Conservation (phyloP, 2,113 vertebrate species). For the Amphilophus citrinellus region DNA sequence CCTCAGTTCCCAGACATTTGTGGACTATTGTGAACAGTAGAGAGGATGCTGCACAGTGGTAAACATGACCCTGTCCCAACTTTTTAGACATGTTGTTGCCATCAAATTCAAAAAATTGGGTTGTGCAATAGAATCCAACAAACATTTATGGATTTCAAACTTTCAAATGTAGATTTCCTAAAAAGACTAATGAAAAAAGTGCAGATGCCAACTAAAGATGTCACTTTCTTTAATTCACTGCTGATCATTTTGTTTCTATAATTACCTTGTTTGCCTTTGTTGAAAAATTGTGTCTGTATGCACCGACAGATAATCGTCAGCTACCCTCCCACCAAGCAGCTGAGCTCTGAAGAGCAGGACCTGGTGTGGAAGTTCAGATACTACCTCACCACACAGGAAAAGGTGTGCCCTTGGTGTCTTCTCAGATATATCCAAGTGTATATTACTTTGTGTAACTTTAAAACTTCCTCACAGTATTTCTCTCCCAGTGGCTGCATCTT, state of each 20-base stretch:
- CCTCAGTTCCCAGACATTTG: no score
- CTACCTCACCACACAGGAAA: slow-evolving; percentile 98
- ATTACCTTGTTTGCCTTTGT: background rate
- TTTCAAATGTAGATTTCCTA: background rate
- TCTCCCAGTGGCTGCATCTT: background rate
- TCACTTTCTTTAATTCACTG: no score
- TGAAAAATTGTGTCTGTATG: background rate
- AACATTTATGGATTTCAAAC: no score
- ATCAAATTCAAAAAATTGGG: no score
- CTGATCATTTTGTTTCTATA: background rate
- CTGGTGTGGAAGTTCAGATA: slow-evolving; percentile 99
- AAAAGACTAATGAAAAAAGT: background rate
- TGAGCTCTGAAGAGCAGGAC: slow-evolving; percentile 97
- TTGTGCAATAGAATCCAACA: no score
- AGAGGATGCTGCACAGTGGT: background rate
- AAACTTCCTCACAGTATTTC: background rate
- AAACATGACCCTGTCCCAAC: no score
- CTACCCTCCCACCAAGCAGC: slow-evolving; percentile 96
- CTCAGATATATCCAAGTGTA: background rate
- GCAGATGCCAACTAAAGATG: background rate
- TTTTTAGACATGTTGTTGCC: no score
- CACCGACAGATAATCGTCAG: slow-evolving; percentile 93
- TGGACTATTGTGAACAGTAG: background rate
- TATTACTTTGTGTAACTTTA: background rate
- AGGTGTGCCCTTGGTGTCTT: slow-evolving; percentile 76